Evolutionary conservation across 1,140 invertebrate species (phyloP).

Genomic region (Drosophila yakuba): DNA sequence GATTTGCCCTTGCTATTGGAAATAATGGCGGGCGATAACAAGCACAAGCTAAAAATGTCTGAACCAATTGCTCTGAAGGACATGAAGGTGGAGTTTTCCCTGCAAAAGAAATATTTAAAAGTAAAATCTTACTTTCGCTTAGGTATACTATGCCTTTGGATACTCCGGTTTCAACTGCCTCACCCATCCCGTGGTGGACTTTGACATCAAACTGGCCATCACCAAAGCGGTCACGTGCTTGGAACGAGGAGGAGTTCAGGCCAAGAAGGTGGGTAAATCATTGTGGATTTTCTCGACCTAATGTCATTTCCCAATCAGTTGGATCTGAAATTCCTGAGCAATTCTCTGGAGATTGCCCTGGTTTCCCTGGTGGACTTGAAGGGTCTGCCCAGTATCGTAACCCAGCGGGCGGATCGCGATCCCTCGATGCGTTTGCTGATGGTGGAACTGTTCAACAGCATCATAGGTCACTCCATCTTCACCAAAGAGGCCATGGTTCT

Average conservation of each 20-base stretch:
- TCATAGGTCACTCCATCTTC: constrained; percentile 67
- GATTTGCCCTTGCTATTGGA: constrained; percentile 90
- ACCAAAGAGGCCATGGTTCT: constrained; percentile 72
- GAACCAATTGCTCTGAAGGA: constrained; percentile 87
- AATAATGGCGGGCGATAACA: constrained; percentile 86
- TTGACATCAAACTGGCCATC: constrained; percentile 58
- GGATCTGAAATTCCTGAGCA: constrained; percentile 54
- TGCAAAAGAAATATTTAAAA: neutral
- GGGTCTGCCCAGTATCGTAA: constrained; percentile 74
- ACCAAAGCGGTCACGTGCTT: constrained; percentile 60
- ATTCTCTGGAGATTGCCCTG: constrained; percentile 59
- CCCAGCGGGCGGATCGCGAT: constrained; percentile 47
- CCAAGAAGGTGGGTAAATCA: constrained; percentile 59
- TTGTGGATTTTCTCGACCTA: neutral
- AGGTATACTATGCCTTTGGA: constrained; percentile 86
- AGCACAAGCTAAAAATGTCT: constrained; percentile 83
- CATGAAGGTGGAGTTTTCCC: constrained; percentile 85
- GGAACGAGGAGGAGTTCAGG: constrained; percentile 41
- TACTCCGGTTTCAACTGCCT: constrained; percentile 89
- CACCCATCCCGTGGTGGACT: constrained; percentile 85
- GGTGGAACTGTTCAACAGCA: constrained; percentile 58
- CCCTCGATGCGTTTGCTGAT: constrained; percentile 53
- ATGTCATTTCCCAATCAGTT: constrained; percentile 24
- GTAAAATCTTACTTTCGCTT: constrained; percentile 40
- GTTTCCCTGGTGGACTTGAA: constrained; percentile 56